A percentile compares a stretch with the other conserved stretches of the same genome.
phyloP scores from a whole-genome alignment of 1,140 invertebrate genomes.

The Diorhabda elongata region DNA sequence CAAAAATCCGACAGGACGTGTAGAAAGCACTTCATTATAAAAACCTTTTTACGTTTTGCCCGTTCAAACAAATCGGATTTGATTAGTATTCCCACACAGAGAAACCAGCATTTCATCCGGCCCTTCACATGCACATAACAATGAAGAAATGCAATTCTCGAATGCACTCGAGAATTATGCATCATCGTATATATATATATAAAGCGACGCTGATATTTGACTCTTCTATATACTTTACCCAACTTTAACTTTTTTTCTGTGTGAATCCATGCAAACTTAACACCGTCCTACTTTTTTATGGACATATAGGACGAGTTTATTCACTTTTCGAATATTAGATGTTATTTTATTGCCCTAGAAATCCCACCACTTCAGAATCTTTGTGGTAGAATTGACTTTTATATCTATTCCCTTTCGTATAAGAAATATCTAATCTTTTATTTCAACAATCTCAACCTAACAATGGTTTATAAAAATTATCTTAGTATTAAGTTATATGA shows the following conservation, averaged over 20 bases:
- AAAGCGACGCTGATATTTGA: neutral
- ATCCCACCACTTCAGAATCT: too few relatives aligned
- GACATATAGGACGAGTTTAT: neutral
- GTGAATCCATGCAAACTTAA: slow-evolving; percentile 1
- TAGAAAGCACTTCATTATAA: slow-evolving; percentile 41
- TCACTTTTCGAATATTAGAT: neutral
- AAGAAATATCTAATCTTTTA: too few relatives aligned
- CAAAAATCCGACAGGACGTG: slow-evolving; percentile 35
- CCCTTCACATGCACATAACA: slow-evolving; percentile 32
- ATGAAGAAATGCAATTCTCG: slow-evolving; percentile 34
- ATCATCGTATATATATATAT: slow-evolving; percentile 12
- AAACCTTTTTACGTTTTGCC: slow-evolving; percentile 38
- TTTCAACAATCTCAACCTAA: too few relatives aligned
- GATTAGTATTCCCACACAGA: slow-evolving; percentile 37
- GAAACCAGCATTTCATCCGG: slow-evolving; percentile 23
- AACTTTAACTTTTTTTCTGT: neutral
- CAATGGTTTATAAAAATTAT: too few relatives aligned
- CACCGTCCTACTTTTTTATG: neutral
- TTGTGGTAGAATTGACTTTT: too few relatives aligned
- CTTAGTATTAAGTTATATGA: too few relatives aligned
- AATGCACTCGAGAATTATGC: slow-evolving; percentile 27
- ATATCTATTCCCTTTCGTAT: too few relatives aligned
- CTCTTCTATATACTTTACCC: neutral
- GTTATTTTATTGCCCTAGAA: too few relatives aligned
- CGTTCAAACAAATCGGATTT: slow-evolving; percentile 42